Base-by-base conservation (phyloP, 2,797 vertebrate species). In the Enteromius viviparus region DNA sequence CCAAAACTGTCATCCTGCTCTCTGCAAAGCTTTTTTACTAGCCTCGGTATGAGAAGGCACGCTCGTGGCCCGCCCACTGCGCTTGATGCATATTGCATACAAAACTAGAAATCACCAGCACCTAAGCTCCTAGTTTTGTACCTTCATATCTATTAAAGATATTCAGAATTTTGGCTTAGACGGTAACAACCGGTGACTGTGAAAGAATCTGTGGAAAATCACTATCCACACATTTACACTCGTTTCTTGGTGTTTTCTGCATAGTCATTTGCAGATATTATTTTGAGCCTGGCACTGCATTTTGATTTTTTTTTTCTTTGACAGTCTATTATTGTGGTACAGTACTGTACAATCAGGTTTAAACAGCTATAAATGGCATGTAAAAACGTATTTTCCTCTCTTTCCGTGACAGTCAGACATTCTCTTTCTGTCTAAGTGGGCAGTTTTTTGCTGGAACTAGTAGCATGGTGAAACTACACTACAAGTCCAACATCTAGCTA, bases 211-310 rank as follows among this genome's bases (percentile, higher is more conserved):
- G 74, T 42, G 53, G 34, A 60, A 76, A 76, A 76, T 42, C 53
- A 60, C 23, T 76, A 60, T 42, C 21, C 53, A 60, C 53, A 60
- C 53, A 76, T 60, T 60, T 60, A 23, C 32, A 76, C 53, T 40
- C 10, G n/a, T 75, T 74, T 29, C 45, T 72, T 19, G 7, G 29
- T 74, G 49, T 75, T 75, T 74, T 60, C 53, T 76, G 74, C 53
- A 76, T 15, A 76, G 55, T 76, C 74, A 60, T 76, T 76, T 60
- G 23, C 53, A 60, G 34, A 42, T 26, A 58, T 60, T 76, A 60
- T 76, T 76, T 60, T 8, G 26, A 76, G 53, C 34, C 14, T 76
- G 74, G 21, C 74, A 40, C 74, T 58, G 53, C 53, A 42, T 76
- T 60, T 60, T 9, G 1, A 58, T 8, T 14, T 72, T 32, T 53